Conservation (phyloP, 2,797 vertebrate genomes). For the Arrhamphus sclerolepis region DNA sequence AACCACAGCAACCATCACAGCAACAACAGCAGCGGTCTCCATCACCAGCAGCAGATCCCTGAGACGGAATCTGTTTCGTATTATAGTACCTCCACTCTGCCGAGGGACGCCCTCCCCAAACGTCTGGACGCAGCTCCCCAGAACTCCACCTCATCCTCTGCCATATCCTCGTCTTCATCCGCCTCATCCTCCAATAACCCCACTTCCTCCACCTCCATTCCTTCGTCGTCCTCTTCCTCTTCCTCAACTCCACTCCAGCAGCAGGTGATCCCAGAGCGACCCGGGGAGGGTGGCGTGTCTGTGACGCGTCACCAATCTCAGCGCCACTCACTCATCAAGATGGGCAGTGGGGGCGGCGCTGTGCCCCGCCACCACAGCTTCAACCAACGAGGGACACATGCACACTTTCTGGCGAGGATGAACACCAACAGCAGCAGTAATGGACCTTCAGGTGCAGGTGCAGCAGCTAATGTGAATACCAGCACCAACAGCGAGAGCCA, state of each 20-base stretch:
- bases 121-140: slow-evolving; percentile 72
- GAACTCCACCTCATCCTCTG: slow-evolving; percentile 36
- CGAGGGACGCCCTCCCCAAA: slow-evolving; percentile 73
- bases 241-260: slow-evolving; percentile 63
- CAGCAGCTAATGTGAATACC: fast-evolving
- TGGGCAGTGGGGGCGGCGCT: slow-evolving; percentile 62
- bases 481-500: slow-evolving; percentile 18
- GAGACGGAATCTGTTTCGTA: slow-evolving; percentile 56
- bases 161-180: slow-evolving; percentile 41
- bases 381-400: slow-evolving; percentile 58
- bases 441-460: neutral
- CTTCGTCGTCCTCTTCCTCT: slow-evolving; percentile 54
- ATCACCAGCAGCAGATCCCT: slow-evolving; percentile 65
- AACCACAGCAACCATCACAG: slow-evolving; percentile 57
- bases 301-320: slow-evolving; percentile 59
- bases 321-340: slow-evolving; percentile 80
- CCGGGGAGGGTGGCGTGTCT: slow-evolving; percentile 20
- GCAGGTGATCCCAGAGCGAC: slow-evolving; percentile 53
- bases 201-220: slow-evolving; percentile 58
- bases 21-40: slow-evolving; percentile 18
- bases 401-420: slow-evolving; percentile 80
- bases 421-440: slow-evolving; percentile 76
- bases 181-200: slow-evolving; percentile 63
- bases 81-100: slow-evolving; percentile 74
- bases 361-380: slow-evolving; percentile 80